Evolutionary conservation across 2,797 vertebrate genomes (phyloP).

Genomic region (Brachyrhaphis roseni): DNA sequence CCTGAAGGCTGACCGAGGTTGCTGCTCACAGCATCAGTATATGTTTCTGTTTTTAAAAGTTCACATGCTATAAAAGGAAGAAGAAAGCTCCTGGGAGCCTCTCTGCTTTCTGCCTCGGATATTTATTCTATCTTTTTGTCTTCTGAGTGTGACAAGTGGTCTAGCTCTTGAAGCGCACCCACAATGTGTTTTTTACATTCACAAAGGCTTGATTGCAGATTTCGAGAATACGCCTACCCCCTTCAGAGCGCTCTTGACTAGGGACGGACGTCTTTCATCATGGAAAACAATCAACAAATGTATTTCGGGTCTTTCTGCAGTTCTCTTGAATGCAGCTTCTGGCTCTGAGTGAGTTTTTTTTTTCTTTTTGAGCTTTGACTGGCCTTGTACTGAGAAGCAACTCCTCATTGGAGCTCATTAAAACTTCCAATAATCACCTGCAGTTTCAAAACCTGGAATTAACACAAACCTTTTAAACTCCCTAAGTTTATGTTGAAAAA

Average conservation of each 20-base stretch:
- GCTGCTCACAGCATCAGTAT: neutral
- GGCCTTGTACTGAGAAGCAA: neutral
- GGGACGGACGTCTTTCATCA: neutral
- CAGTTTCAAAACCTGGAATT: neutral
- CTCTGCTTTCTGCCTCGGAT: neutral
- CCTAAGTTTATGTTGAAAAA: neutral
- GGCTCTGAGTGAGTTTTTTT: neutral
- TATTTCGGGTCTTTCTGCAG: neutral
- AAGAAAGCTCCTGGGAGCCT: neutral
- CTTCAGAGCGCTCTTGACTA: neutral
- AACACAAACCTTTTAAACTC: neutral
- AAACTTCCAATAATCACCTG: neutral
- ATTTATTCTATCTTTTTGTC: neutral
- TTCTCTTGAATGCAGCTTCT: neutral
- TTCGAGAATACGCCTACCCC: neutral
- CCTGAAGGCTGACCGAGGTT: neutral
- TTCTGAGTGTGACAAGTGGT: neutral
- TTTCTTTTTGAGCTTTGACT: neutral
- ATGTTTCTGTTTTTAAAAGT: neutral
- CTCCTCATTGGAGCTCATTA: neutral
- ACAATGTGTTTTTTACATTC: neutral
- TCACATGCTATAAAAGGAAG: neutral
- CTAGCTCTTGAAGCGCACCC: neutral
- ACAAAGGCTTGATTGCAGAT: neutral
- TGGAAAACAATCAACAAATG: constrained; percentile 6